Percentiles rank a stretch among this genome's conserved stretches.
These are phyloP conservation scores for Tonatia bakeri DNA, from an alignment of 2,113 vertebrate genomes.

Conservation along the genomic window DNA sequence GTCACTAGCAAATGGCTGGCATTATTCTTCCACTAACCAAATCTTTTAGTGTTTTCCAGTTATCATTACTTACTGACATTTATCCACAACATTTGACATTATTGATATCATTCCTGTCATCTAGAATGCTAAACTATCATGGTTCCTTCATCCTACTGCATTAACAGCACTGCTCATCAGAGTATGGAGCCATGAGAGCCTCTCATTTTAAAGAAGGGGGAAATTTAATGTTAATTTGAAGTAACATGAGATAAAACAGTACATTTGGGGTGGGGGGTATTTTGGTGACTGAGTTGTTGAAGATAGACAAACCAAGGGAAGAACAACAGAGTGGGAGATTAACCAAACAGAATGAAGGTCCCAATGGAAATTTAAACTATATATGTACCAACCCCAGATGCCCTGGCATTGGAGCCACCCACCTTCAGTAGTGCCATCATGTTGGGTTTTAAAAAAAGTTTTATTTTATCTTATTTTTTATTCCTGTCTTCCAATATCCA, in stretches of 20 bases:
- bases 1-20: slow-evolving; percentile 28
- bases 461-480: neutral
- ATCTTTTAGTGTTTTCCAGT: neutral
- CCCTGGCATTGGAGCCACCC: neutral
- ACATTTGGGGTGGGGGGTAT: neutral
- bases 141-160: neutral
- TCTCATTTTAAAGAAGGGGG: slow-evolving; percentile 25
- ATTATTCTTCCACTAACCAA: slow-evolving; percentile 26
- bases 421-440: neutral
- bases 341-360: neutral
- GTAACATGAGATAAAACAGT: slow-evolving; percentile 13
- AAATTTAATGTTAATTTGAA: neutral
- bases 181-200: neutral
- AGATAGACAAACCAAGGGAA: neutral
- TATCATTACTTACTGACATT: slow-evolving; percentile 37
- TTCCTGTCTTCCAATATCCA: neutral
- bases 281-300: slow-evolving; percentile 22
- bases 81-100: slow-evolving; percentile 19
- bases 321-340: neutral
- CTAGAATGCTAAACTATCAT: neutral
- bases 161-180: neutral
- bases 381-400: neutral
- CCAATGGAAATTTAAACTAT: neutral
- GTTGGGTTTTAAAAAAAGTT: neutral
- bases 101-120: neutral